Evolutionary conservation across 2,888 invertebrate genomes (phyloP).

Genomic region (Byasa hedistus): DNA sequence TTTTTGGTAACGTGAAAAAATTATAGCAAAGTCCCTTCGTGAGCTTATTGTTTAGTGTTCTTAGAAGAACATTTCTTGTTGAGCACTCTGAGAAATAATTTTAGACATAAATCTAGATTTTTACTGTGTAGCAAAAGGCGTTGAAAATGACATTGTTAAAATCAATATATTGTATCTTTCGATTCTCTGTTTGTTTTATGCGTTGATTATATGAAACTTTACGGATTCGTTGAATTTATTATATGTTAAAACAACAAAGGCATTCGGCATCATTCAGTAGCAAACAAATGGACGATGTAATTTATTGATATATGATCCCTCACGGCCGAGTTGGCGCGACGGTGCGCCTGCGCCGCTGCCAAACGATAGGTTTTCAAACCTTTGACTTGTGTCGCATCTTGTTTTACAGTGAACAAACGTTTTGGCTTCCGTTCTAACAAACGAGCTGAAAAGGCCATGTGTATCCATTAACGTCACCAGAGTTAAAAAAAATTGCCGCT

Average conservation of each 20-base stretch:
- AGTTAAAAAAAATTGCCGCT: not conserved
- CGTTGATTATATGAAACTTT: not conserved
- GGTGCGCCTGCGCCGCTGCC: slow-evolving; percentile 14
- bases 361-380: slow-evolving; percentile 13
- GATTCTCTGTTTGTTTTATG: too few species aligned
- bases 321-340: slow-evolving; percentile 27
- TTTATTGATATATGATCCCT: slow-evolving; percentile 28
- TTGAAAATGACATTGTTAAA: too few species aligned
- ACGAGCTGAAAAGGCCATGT: not conserved
- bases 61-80: too few species aligned
- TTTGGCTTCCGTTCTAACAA: slow-evolving; percentile 18
- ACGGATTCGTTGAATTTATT: slow-evolving; percentile 25
- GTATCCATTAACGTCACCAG: slow-evolving; percentile 14
- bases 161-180: too few species aligned
- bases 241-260: slow-evolving; percentile 19
- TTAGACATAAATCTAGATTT: too few species aligned
- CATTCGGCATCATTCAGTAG: slow-evolving; percentile 20
- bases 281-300: slow-evolving; percentile 26
- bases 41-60: too few species aligned
- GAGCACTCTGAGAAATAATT: too few species aligned
- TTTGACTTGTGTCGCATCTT: slow-evolving; percentile 13
- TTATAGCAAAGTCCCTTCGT: too few species aligned
- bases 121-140: too few species aligned
- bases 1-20: too few species aligned
- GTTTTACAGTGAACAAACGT: slow-evolving; percentile 9